These are phyloP conservation scores for Drosophila nr. perissopoda DNA, from an alignment of 2,888 invertebrate species.

Conservation along the genomic window DNA sequence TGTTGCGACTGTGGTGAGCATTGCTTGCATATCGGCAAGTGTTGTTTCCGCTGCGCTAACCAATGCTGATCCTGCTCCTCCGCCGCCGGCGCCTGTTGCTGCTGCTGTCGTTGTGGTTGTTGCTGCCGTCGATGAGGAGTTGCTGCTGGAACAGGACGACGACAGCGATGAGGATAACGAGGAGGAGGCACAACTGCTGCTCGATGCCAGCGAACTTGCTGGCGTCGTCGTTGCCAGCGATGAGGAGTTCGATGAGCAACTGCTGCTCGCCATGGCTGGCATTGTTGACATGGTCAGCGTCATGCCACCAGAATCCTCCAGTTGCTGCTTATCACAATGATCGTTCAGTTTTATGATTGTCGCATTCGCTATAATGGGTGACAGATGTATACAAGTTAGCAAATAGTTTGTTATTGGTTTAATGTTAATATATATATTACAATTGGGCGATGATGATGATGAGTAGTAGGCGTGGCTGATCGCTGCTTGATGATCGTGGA, in stretches of 20 bases:
- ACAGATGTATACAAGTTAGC: constrained; percentile 5
- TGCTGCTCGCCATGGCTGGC: constrained; percentile 52
- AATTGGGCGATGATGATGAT: constrained; percentile 70
- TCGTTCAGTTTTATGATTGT: constrained; percentile 63
- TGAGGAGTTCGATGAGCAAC: constrained; percentile 66
- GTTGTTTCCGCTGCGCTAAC: constrained; percentile 48
- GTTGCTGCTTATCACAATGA: constrained; percentile 69
- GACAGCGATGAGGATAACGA: constrained; percentile 70
- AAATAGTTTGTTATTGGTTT: not conserved
- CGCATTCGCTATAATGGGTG: constrained; percentile 38
- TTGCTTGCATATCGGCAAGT: constrained; percentile 67
- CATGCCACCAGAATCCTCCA: constrained; percentile 59
- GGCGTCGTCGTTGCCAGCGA: constrained; percentile 64
- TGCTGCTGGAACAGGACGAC: constrained; percentile 70
- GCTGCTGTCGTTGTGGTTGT: constrained; percentile 48
- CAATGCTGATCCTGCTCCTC: constrained; percentile 29
- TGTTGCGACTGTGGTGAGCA: constrained; percentile 69
- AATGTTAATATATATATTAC: constrained; percentile 41
- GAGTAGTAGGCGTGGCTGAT: constrained; percentile 61
- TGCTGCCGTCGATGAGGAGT: constrained; percentile 57
- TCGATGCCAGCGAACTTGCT: constrained; percentile 58
- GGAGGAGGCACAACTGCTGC: constrained; percentile 72
- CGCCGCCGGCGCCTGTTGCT: not conserved
- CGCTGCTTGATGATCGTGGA: constrained; percentile 63
- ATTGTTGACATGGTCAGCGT: constrained; percentile 35